phyloP scores from a whole-genome alignment of 1,140 invertebrate species.

The Teleogryllus occipitalis region DNA sequence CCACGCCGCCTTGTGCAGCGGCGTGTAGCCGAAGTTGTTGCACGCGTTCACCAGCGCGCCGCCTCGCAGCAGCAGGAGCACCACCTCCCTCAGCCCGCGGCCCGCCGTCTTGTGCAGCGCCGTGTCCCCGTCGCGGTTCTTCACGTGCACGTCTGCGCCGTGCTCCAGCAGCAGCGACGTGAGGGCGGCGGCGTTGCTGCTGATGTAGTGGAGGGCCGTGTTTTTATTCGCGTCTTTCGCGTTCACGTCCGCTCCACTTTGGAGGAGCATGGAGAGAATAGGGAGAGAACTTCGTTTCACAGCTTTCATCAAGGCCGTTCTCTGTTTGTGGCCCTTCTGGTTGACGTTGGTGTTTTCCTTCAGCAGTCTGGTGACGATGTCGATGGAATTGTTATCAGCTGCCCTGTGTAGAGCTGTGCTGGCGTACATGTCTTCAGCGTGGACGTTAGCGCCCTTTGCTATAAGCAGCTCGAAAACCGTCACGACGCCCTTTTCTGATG shows the following conservation, averaged over 20 bases:
- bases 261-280: constrained; percentile 33
- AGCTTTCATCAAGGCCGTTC: constrained; percentile 32
- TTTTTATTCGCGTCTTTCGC: constrained; percentile 45
- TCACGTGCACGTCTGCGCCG: constrained; percentile 22
- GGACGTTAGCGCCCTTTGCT: constrained; percentile 22
- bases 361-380: constrained; percentile 35
- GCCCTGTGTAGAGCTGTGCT: constrained; percentile 67
- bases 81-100: constrained; percentile 62
- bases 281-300: constrained; percentile 35
- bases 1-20: constrained; percentile 60
- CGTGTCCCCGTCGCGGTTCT: constrained; percentile 54
- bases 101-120: constrained; percentile 65
- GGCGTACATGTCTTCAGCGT: constrained; percentile 31
- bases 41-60: constrained; percentile 56
- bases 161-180: constrained; percentile 34
- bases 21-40: constrained; percentile 64
- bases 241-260: constrained; percentile 24
- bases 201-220: background rate
- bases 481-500: constrained; percentile 53
- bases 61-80: constrained; percentile 58
- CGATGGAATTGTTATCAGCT: constrained; percentile 55
- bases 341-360: constrained; percentile 29
- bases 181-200: no score
- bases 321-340: constrained; percentile 18
- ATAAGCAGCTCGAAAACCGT: constrained; percentile 46